These are phyloP conservation scores for Gnathonemus longibarbis DNA, from an alignment of 2,113 vertebrate species.

Conservation along the genomic window DNA sequence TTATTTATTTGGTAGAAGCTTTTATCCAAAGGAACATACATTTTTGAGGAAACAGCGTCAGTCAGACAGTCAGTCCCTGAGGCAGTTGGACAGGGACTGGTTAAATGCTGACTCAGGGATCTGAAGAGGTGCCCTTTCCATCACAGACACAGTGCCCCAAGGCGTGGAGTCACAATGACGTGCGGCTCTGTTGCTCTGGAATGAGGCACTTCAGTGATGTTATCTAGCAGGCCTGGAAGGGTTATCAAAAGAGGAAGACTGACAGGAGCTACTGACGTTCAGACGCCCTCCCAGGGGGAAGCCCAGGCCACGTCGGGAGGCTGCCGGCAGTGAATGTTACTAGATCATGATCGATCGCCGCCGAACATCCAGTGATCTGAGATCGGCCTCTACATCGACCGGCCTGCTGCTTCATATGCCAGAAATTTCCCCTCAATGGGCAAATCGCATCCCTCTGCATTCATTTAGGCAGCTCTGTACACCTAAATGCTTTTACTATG, in stretches of 20 bases:
- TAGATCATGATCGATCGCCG: background rate
- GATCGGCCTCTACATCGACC: background rate
- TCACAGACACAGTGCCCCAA: background rate
- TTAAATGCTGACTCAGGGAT: background rate
- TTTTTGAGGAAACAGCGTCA: background rate
- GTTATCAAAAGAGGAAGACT: background rate
- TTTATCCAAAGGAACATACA: background rate
- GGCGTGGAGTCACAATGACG: background rate
- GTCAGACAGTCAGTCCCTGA: background rate
- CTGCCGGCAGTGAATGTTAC: background rate
- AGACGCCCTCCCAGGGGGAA: background rate
- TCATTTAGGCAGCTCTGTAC: background rate
- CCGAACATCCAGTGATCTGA: background rate
- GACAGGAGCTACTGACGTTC: background rate
- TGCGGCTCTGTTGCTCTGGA: background rate
- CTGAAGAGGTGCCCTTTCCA: background rate
- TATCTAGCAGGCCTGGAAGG: background rate
- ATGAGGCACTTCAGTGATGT: background rate
- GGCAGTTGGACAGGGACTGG: background rate
- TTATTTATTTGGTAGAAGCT: background rate
- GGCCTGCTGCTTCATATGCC: background rate
- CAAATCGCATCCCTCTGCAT: background rate
- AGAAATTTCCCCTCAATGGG: background rate
- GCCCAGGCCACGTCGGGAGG: background rate
- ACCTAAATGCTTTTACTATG: background rate